Percentiles rank a stretch among this genome's conserved stretches.
phyloP scores from a whole-genome alignment of 2,888 invertebrate species.

The Pammene aurita region DNA sequence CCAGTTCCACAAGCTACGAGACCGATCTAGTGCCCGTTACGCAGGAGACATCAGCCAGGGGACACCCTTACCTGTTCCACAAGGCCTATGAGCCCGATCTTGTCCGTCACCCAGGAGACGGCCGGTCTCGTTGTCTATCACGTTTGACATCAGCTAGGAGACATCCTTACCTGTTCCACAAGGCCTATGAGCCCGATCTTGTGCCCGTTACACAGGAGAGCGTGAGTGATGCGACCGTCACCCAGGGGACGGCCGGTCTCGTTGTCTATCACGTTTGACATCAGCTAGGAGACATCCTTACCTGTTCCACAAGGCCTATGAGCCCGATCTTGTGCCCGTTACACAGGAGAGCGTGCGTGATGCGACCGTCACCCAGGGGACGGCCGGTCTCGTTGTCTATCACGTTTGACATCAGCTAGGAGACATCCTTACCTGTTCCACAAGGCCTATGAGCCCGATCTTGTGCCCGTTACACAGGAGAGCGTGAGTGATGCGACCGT shows the following conservation, averaged over 20 bases:
- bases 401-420: slow-evolving; percentile 87
- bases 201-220: slow-evolving; percentile 89
- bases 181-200: no score
- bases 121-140: slow-evolving; percentile 91
- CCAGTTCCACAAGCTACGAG: no score
- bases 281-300: slow-evolving; percentile 92
- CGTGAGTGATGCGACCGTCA: slow-evolving; percentile 91
- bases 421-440: slow-evolving; percentile 85
- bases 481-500: slow-evolving; percentile 88
- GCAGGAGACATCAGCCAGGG: not conserved
- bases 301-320: no score
- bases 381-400: slow-evolving; percentile 72
- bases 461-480: slow-evolving; percentile 90
- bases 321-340: slow-evolving; percentile 90
- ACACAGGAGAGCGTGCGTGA: slow-evolving; percentile 90
- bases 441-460: slow-evolving; percentile 89
- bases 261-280: slow-evolving; percentile 90
- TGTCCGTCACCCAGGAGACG: slow-evolving; percentile 90
- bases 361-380: slow-evolving; percentile 91
- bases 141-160: slow-evolving; percentile 97
- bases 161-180: slow-evolving; percentile 60
- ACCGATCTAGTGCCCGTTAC: no score
- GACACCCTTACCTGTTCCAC: slow-evolving; percentile 81
- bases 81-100: slow-evolving; percentile 88
- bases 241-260: slow-evolving; percentile 89